Evolutionary conservation across 2,797 vertebrate species (phyloP).

Genomic region (Gephyroberyx darwinii): DNA sequence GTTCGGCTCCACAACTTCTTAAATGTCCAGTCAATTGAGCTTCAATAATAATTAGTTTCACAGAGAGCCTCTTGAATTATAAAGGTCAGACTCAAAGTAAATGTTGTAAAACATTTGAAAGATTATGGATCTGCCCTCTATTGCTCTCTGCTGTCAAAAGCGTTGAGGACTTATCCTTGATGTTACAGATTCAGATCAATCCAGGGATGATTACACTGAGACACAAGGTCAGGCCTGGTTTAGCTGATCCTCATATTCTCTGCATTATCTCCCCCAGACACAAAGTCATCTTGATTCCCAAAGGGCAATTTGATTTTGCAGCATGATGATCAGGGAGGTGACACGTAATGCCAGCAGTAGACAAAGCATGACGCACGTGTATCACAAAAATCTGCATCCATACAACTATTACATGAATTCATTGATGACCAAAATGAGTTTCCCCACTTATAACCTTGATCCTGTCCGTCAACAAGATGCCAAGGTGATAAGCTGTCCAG

Average conservation of each 20-base stretch:
- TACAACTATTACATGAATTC: not conserved
- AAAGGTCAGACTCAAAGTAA: constrained; percentile 68
- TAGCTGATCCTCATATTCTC: constrained; percentile 67
- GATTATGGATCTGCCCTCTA: constrained; percentile 51
- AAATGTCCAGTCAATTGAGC: constrained; percentile 60
- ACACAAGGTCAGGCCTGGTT: constrained; percentile 67
- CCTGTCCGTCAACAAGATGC: constrained; percentile 35
- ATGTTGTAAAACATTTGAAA: constrained; percentile 60
- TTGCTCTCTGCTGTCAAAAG: constrained; percentile 47
- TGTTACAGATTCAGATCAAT: constrained; percentile 67
- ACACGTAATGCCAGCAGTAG: constrained; percentile 32
- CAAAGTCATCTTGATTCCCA: constrained; percentile 70
- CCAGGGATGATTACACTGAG: constrained; percentile 56
- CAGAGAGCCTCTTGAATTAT: constrained; percentile 46
- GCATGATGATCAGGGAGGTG: constrained; percentile 35
- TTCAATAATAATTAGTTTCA: constrained; percentile 64
- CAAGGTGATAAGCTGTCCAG: constrained; percentile 49
- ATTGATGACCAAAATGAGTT: constrained; percentile 15
- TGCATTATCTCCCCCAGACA: constrained; percentile 64
- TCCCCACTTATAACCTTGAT: constrained; percentile 12
- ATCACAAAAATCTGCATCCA: constrained; percentile 4
- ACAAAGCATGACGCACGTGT: constrained; percentile 28
- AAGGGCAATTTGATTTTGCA: constrained; percentile 69
- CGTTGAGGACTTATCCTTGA: constrained; percentile 46
- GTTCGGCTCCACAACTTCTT: constrained; percentile 53